Base-by-base conservation (phyloP, 2,888 invertebrate species). In the Apamea sordens region DNA sequence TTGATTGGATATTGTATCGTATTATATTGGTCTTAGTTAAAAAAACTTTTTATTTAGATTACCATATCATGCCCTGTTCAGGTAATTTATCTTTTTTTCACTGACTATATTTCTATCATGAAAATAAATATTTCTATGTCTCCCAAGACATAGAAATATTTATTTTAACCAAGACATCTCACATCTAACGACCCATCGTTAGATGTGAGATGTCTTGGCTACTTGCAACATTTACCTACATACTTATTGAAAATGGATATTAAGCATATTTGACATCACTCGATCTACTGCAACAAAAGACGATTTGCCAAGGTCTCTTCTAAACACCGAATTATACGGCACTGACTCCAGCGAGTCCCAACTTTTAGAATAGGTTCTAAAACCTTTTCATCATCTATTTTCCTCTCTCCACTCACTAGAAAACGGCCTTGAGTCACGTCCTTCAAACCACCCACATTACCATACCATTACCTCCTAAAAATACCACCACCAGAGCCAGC, bases 401-500 rank as follows among this genome's bases (percentile, higher is more conserved):
- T 28, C 28, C 13, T 5, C n/a, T 65, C 32, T 47, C 5, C n/a
- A 8, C 21, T 41, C 13, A 24, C 28, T 41, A 44, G 4, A 18
- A 21, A 44, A 61, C 15, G 3, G 18, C 28, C n/a, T 50, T 59
- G 15, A 59, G 7, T 13, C 6, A 21, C 41, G 1, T 56, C 24
- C 21, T 79, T 53, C 13, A 69, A 63, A 28, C 76, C 10, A 28
- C 15, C 47, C 10, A 63, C 18, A 80, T 80, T 80, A 81, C 44
- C 82, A 81, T 81, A 82, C n/a, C 69, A 77, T 81, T n/a, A 50
- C 41, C 28, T 82, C 15, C 24, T 56, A 76, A 82, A 80, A 82
- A 76, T n/a, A 53, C 61, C 36, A 50, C 65, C 21, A 28, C 18
- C 64, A 79, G 28, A 53, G 41, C 68, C 59, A 56, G 53, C 65